phyloP scores from a whole-genome alignment of 2,888 invertebrate species.

The Teleogryllus oceanicus region DNA sequence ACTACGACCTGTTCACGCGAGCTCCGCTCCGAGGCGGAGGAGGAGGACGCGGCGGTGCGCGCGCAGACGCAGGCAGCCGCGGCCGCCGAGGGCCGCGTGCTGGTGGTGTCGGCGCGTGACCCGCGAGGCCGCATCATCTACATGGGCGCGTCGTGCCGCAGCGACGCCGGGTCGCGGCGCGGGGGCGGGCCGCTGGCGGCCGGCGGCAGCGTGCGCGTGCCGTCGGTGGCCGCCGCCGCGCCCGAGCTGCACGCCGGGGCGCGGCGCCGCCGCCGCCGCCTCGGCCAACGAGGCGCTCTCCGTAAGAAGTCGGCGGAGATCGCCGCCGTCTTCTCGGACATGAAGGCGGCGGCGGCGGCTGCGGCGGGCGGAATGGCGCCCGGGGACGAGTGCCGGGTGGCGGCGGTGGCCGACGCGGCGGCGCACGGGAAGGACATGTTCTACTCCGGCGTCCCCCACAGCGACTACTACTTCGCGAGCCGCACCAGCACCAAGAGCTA shows the following conservation, averaged over 20 bases:
- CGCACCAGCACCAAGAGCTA: constrained; percentile 27
- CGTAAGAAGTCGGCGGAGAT: constrained; percentile 87
- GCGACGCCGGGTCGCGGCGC: neutral
- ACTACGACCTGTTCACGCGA: constrained; percentile 67
- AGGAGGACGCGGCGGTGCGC: constrained; percentile 44
- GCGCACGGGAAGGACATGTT: constrained; percentile 32
- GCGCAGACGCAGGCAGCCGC: constrained; percentile 20
- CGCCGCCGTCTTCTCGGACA: constrained; percentile 78
- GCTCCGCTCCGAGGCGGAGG: constrained; percentile 46
- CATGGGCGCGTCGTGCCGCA: constrained; percentile 1
- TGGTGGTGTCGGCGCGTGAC: constrained; percentile 52
- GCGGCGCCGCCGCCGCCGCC: neutral
- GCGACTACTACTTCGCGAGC: constrained; percentile 32
- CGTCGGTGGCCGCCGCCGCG: neutral
- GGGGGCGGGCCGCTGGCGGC: neutral
- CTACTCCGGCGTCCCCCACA: constrained; percentile 36
- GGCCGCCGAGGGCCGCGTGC: constrained; percentile 42
- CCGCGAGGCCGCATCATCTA: constrained; percentile 49
- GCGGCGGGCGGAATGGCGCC: constrained; percentile 38
- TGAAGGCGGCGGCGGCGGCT: constrained; percentile 41
- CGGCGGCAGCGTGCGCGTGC: constrained; percentile 12
- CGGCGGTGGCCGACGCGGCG: neutral
- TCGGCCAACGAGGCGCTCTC: constrained; percentile 62
- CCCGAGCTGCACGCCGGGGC: neutral
- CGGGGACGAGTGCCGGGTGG: constrained; percentile 28